Base-by-base conservation (phyloP, 2,888 invertebrate species). In the Reticulitermes lucifugus region DNA sequence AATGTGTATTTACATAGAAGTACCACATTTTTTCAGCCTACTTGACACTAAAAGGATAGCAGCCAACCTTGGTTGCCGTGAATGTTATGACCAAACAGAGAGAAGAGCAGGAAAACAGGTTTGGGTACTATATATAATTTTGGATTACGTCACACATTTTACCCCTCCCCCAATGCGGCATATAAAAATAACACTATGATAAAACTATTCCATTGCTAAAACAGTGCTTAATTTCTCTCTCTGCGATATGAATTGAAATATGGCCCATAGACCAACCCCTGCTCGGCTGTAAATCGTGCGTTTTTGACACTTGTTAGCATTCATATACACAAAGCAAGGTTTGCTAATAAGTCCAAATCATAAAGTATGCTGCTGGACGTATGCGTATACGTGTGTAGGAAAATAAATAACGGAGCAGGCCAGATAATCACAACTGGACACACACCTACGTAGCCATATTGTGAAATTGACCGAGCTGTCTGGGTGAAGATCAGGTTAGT, bases 261-360 rank as follows among this genome's bases (percentile, higher is more conserved):
- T 81, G 81, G 81, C 22, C n/a, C 1, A 18, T 35, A 29, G 35
- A 25, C 59, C 79, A 59, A 29, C 65, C 81, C 81, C 81, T 43
- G 70, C 25, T 43, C 81, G 81, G 81, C 43, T 81, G 81, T 81
- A 81, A 81, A 81, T 81, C 70, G 46, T 81, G n/a, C 70, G 9
- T 70, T 81, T 81, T 70, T 81, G 81, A 81, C 81, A 81, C 70
- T 41, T 81, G 81, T 81, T 81, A 43, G 81, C 70, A 81, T 81
- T 81, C 41, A 81, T 81, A 81, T 81, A 81, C 81, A 46, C 65
- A 41, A 41, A 81, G 79, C 79, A 59, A 79, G 59, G 79, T 29
- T 79, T 35, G 79, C 79, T 79, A 79, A 79, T 79, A 81, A 60
- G 65, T 81, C 81, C 46, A 65, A 65, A 81, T 81, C 81, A 81